A percentile compares a stretch with the other conserved stretches of the same genome.
phyloP scores from a whole-genome alignment of 2,113 vertebrate genomes.

The Porphyrio hochstetteri region DNA sequence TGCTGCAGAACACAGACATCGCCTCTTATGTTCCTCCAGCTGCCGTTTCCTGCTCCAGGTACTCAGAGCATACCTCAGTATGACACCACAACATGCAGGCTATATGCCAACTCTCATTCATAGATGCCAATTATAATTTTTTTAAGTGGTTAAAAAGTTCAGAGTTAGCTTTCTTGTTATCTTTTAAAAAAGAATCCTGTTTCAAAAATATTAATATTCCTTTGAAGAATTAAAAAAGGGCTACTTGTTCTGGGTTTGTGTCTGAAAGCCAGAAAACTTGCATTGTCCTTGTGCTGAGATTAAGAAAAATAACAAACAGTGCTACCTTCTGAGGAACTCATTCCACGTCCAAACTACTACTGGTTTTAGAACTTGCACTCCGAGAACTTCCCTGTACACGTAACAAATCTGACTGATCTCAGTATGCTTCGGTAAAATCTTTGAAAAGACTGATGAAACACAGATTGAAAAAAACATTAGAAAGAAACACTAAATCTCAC shows the following conservation, averaged over 20 bases:
- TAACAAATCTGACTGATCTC: neutral
- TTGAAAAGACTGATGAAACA: neutral
- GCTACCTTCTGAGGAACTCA: neutral
- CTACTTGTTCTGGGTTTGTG: neutral
- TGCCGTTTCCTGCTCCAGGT: rapidly evolving
- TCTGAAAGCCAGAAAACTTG: neutral
- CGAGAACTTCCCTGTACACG: neutral
- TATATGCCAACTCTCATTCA: neutral
- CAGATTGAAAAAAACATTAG: neutral
- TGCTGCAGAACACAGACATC: neutral
- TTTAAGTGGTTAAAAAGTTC: neutral
- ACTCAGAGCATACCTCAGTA: neutral
- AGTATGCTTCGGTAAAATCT: neutral
- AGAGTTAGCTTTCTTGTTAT: neutral
- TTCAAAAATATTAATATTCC: neutral
- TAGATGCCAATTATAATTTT: neutral
- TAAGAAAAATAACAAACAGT: neutral
- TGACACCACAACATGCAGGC: rapidly evolving
- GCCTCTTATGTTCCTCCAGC: neutral
- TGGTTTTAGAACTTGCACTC: neutral
- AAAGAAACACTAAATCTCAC: neutral
- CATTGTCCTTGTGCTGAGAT: too few species aligned
- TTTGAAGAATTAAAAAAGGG: neutral
- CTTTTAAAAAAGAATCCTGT: neutral
- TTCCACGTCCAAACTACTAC: neutral